Percentiles rank a stretch among this genome's conserved stretches.
phyloP scores from a whole-genome alignment of 1,140 invertebrate genomes.

The Diprion similis region DNA sequence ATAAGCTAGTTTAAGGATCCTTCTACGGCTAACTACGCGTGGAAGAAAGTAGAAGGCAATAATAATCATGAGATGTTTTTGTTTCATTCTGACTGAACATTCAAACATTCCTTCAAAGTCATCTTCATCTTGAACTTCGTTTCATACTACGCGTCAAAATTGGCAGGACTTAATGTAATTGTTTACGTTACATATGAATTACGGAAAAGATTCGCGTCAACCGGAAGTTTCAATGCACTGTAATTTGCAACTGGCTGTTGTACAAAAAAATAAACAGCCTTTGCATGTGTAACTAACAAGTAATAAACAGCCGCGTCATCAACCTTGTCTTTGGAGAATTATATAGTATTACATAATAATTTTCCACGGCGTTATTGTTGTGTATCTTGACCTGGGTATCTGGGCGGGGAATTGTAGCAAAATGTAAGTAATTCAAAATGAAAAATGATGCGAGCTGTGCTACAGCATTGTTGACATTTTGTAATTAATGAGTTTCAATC shows the following conservation, averaged over 20 bases:
- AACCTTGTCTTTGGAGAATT: neutral
- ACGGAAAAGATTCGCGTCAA: neutral
- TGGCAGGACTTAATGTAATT: too few relatives aligned
- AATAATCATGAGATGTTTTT: too few relatives aligned
- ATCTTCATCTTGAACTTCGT: neutral
- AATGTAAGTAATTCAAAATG: neutral
- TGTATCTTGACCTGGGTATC: neutral
- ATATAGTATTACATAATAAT: neutral
- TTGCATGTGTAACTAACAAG: too few relatives aligned
- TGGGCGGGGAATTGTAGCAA: neutral
- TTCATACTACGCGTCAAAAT: neutral
- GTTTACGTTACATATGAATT: neutral
- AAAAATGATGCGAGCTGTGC: neutral
- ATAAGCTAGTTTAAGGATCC: neutral
- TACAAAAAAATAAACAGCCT: neutral
- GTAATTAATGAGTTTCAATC: neutral
- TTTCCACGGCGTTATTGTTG: neutral
- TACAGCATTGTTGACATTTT: neutral
- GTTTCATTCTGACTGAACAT: too few relatives aligned
- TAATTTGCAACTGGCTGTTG: too few relatives aligned
- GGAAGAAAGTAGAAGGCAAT: neutral
- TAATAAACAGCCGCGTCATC: neutral
- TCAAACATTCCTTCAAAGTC: neutral
- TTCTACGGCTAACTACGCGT: neutral
- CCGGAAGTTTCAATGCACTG: too few relatives aligned